Evolutionary conservation across 2,888 invertebrate genomes (phyloP).

Genomic region (Timema podura): DNA sequence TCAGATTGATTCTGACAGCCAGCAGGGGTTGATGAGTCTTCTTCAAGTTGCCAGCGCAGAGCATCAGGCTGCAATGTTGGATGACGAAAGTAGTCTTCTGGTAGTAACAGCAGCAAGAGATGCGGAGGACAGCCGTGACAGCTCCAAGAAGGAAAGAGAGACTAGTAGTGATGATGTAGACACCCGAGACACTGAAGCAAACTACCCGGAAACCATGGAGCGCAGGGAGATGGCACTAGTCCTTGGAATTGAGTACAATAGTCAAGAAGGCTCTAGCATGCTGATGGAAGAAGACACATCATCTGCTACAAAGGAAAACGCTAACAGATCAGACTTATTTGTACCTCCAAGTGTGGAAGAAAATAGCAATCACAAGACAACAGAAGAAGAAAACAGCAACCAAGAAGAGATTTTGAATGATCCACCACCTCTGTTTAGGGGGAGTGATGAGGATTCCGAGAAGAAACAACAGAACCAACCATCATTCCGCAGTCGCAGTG

Average conservation of each 20-base stretch:
- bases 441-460: slow-evolving; percentile 33
- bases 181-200: not conserved
- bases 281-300: too few relatives aligned
- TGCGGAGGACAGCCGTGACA: not conserved
- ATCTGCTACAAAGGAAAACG: too few relatives aligned
- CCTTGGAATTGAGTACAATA: slow-evolving; percentile 6
- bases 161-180: slow-evolving; percentile 3
- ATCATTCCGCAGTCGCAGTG: slow-evolving; percentile 42
- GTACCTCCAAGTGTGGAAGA: not conserved
- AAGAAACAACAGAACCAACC: slow-evolving; percentile 38
- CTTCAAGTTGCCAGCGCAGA: slow-evolving; percentile 14
- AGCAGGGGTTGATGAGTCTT: slow-evolving; percentile 5
- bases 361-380: not conserved
- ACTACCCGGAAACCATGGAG: not conserved
- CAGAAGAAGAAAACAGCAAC: slow-evolving; percentile 15
- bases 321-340: too few relatives aligned
- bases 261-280: not conserved
- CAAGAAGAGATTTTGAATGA: slow-evolving; percentile 14
- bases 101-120: slow-evolving; percentile 8
- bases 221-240: slow-evolving; percentile 11
- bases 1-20: not conserved
- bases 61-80: slow-evolving; percentile 8
- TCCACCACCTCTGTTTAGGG: not conserved
- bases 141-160: slow-evolving; percentile 1
- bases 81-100: not conserved